phyloP scores from a whole-genome alignment of 2,113 vertebrate genomes.

The Vidua macroura region DNA sequence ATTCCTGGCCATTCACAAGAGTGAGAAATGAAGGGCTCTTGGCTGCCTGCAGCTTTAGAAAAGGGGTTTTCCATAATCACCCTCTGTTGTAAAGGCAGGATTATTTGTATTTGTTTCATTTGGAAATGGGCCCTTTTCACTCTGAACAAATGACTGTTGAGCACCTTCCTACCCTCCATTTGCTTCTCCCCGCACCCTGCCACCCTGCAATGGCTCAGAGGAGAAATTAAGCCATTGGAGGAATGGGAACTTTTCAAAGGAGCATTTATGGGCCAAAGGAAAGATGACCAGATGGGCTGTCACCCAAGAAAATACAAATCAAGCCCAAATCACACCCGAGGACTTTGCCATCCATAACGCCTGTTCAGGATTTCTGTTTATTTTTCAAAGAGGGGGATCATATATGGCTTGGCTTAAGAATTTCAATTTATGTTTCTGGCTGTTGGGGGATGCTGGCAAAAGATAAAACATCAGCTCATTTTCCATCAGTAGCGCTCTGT shows the following conservation, averaged over 20 bases:
- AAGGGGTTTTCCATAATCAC: constrained; percentile 41
- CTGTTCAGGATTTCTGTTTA: constrained; percentile 53
- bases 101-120: constrained; percentile 62
- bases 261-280: constrained; percentile 1
- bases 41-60: constrained; percentile 27
- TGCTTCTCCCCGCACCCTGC: not conserved
- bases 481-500: constrained; percentile 60
- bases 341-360: constrained; percentile 2
- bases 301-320: constrained; percentile 51
- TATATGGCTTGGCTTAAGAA: constrained; percentile 49
- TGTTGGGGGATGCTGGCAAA: constrained; percentile 47
- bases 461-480: constrained; percentile 66
- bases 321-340: constrained; percentile 8
- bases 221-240: constrained; percentile 14
- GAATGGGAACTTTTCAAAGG: constrained; percentile 31
- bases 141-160: constrained; percentile 11
- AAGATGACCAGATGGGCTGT: constrained; percentile 45
- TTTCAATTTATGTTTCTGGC: constrained; percentile 62
- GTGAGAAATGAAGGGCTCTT: constrained; percentile 47
- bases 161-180: constrained; percentile 33
- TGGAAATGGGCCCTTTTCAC: constrained; percentile 41
- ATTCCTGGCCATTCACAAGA: not conserved
- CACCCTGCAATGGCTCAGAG: not conserved
- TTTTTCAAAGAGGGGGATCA: constrained; percentile 18
- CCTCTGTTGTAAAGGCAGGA: constrained; percentile 30